These are phyloP conservation scores for Amia ocellicauda DNA, from an alignment of 2,113 vertebrate species.

Conservation along the genomic window DNA sequence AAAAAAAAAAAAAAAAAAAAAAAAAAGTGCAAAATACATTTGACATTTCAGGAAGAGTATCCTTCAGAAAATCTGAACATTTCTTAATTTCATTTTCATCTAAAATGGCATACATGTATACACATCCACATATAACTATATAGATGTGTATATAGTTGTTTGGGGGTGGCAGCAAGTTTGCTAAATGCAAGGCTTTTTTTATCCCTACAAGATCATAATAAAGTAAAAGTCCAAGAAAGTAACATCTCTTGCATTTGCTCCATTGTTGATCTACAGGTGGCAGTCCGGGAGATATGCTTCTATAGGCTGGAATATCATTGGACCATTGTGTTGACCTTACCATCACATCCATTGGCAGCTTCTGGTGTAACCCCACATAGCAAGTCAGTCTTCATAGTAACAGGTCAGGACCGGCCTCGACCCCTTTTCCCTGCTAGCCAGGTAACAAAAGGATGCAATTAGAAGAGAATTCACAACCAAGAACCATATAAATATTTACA, in stretches of 20 bases:
- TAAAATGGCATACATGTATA: conserved; percentile 60
- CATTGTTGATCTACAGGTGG: conserved; percentile 48
- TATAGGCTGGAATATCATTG: conserved; percentile 82
- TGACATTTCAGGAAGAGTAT: conserved; percentile 38
- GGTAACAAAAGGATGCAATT: conserved; percentile 98
- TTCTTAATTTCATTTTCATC: too few species aligned
- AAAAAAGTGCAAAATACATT: conserved; percentile 67
- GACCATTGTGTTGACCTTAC: conserved; percentile 80
- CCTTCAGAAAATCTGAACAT: conserved; percentile 32
- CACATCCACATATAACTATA: too few species aligned
- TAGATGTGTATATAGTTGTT: conserved; percentile 30
- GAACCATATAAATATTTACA: conserved; percentile 16
- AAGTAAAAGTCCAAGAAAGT: conserved; percentile 43
- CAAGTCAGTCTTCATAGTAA: conserved; percentile 95
- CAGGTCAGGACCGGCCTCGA: conserved; percentile 88
- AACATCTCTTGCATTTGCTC: conserved; percentile 49
- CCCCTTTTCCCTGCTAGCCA: conserved; percentile 95
- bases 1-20: conserved; percentile 70
- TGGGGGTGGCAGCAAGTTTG: conserved; percentile 53
- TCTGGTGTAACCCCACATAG: conserved; percentile 98
- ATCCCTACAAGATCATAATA: conserved; percentile 27
- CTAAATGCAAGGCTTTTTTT: conserved; percentile 40
- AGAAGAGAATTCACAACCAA: conserved; percentile 56
- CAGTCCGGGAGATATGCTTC: conserved; percentile 80
- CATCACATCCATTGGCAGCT: conserved; percentile 87